Base-by-base conservation (phyloP, 2,113 vertebrate genomes). In the Lipotes vexillifer region DNA sequence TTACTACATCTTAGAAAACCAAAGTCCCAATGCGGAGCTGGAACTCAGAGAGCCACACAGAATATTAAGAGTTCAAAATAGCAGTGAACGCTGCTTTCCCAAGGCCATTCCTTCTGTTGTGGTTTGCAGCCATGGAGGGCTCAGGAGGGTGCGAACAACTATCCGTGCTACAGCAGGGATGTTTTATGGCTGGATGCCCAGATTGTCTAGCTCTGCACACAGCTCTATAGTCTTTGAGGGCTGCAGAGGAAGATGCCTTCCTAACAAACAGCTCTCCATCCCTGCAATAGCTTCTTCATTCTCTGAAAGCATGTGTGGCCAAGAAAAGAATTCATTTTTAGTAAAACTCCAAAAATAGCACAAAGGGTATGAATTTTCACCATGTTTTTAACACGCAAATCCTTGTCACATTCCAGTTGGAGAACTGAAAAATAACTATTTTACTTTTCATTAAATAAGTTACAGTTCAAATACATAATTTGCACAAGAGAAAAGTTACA, bases 161-260 rank as follows among this genome's bases (percentile, higher is more conserved):
- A 96, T 98, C 99, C 99, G 98, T 98, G 98, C 99, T 97, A 95
- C 98, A 98, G 99, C 98, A 95, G 98, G 98, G 99, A 98, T 98
- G 99, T 98, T 99, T 99, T 98, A 97, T 99, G 99, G 99, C 99
- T 98, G 98, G 78, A 61, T 99, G 99, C 99, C 99, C 99, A 98
- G 99, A 98, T 98, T 99, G 98, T 98, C 97, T 98, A 93, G 98
- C 98, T 98, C 97, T 98, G 97, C 98, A 96, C 98, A 97, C 98
- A 97, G 98, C 98, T 97, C 98, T 98, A 88, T 95, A 98, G 99
- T 95, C 98, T 98, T 93, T 95, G 97, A 98, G 97, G 97, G 97
- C 98, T 98, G 36, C 94, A 93, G 91, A 97, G 98, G 98, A 98
- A 97, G 98, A 98, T 83, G 96, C 94, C 57, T 98, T 98, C 98